phyloP scores from a whole-genome alignment of 2,113 vertebrate genomes.

The Arizona elegans region DNA sequence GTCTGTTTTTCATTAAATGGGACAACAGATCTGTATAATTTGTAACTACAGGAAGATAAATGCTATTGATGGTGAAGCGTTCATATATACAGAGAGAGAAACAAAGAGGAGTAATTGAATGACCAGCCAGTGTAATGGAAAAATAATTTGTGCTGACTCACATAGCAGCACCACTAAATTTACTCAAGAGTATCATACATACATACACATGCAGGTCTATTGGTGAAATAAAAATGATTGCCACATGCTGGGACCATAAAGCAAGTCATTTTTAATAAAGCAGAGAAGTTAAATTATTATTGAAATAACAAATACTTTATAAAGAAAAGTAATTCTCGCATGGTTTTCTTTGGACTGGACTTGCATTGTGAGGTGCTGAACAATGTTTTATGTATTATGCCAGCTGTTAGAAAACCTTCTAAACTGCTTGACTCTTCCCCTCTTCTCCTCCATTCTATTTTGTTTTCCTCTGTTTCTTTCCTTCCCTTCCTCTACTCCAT shows the following conservation, averaged over 20 bases:
- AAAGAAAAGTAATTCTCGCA: neutral
- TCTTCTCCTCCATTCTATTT: neutral
- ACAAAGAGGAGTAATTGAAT: conserved; percentile 3
- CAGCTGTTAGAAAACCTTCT: neutral
- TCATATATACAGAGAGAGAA: neutral
- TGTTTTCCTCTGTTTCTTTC: neutral
- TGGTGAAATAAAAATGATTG: conserved; percentile 7
- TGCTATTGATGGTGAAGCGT: neutral
- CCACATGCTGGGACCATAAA: neutral
- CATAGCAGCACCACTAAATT: neutral
- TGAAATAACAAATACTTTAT: neutral
- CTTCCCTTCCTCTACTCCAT: neutral
- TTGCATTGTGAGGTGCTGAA: neutral
- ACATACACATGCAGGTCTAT: neutral
- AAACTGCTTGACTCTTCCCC: neutral
- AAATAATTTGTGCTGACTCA: conserved; percentile 12
- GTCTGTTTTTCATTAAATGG: conserved; percentile 8
- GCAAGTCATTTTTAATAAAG: neutral
- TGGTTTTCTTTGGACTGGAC: neutral
- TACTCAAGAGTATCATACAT: neutral
- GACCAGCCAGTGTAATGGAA: conserved; percentile 17
- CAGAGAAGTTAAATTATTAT: neutral
- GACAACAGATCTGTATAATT: conserved; percentile 10
- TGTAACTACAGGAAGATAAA: neutral
- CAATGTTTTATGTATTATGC: neutral